Evolutionary conservation across 2,113 vertebrate species (phyloP).

Genomic region (Boleophthalmus pectinirostris): DNA sequence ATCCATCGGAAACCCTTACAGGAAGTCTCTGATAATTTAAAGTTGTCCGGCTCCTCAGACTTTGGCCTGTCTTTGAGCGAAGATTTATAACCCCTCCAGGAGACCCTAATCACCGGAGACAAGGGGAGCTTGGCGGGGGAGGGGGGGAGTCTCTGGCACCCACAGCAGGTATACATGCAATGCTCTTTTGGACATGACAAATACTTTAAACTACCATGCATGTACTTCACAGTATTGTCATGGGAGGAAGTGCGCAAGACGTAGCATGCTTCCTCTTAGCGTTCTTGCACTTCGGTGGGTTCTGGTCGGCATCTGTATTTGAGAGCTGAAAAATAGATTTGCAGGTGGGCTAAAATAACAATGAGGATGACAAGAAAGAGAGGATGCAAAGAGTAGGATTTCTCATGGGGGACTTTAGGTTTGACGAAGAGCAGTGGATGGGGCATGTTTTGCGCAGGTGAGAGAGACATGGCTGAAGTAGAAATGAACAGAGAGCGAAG

Average conservation of each 20-base stretch:
- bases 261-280: constrained; percentile 64
- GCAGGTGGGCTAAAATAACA: constrained; percentile 77
- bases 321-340: constrained; percentile 58
- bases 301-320: constrained; percentile 40
- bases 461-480: constrained; percentile 38
- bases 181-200: constrained; percentile 30
- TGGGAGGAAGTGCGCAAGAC: constrained; percentile 79
- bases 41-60: constrained; percentile 66
- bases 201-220: constrained; percentile 45
- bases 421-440: constrained; percentile 66
- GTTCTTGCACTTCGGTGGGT: constrained; percentile 44
- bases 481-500: constrained; percentile 17
- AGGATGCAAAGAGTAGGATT: constrained; percentile 50
- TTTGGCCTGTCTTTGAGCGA: constrained; percentile 72
- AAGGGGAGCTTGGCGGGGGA: constrained; percentile 38
- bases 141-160: constrained; percentile 23
- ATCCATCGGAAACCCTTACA: constrained; percentile 65
- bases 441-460: constrained; percentile 35
- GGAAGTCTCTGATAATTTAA: constrained; percentile 83
- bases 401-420: constrained; percentile 54
- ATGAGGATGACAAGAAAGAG: constrained; percentile 57
- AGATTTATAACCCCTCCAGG: constrained; percentile 79
- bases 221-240: constrained; percentile 56
- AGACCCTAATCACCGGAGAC: constrained; percentile 77
- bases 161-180: constrained; percentile 34